Evolutionary conservation across 2,888 invertebrate genomes (phyloP).

Genomic region (Caenorhabditis macrosperma): DNA sequence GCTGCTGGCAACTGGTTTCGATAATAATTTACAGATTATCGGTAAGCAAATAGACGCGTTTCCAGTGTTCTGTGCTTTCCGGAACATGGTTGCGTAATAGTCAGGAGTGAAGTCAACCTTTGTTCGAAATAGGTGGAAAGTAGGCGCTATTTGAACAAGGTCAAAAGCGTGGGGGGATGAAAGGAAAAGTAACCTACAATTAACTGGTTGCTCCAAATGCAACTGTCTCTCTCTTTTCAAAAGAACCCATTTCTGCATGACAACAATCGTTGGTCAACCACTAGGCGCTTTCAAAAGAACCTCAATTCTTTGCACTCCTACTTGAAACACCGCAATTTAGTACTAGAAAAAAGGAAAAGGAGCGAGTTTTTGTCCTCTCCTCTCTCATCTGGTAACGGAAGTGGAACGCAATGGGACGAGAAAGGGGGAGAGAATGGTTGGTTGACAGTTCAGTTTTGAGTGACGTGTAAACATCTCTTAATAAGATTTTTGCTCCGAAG

Average conservation of each 20-base stretch:
- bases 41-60: conserved; percentile 42
- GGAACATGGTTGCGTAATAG: not conserved
- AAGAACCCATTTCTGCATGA: not conserved
- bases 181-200: conserved; percentile 26
- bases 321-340: conserved; percentile 1
- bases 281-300: not conserved
- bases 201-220: conserved; percentile 22
- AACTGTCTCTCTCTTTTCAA: conserved; percentile 21
- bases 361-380: not conserved
- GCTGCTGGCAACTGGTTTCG: conserved; percentile 24
- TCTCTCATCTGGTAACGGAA: conserved; percentile 19
- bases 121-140: no score
- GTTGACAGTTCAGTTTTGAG: conserved; percentile 58
- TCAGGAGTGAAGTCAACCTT: no score
- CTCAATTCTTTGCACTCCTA: not conserved
- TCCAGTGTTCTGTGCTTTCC: not conserved
- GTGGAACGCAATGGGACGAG: conserved; percentile 37
- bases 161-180: not conserved
- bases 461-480: conserved; percentile 62
- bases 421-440: not conserved
- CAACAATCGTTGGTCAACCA: no score
- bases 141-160: not conserved
- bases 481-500: conserved; percentile 27
- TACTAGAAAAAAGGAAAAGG: conserved; percentile 5
- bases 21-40: conserved; percentile 38